These are phyloP conservation scores for Plutomurus gul DNA, from an alignment of 1,140 invertebrate species.

Conservation along the genomic window DNA sequence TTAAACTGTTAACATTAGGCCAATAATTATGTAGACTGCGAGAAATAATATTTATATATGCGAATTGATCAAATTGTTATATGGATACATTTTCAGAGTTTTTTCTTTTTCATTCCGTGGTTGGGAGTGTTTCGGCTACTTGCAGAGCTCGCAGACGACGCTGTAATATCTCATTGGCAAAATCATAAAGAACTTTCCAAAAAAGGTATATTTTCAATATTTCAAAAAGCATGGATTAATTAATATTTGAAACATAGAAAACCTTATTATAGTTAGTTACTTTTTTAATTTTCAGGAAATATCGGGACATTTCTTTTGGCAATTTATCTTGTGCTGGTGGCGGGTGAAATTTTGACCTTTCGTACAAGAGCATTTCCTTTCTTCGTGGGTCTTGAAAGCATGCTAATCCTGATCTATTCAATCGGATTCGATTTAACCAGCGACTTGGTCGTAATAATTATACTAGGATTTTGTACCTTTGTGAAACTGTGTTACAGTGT, in stretches of 20 bases:
- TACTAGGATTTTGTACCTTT: background rate
- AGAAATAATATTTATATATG: too few relatives aligned
- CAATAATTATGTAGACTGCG: too few relatives aligned
- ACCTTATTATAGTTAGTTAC: background rate
- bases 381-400: background rate
- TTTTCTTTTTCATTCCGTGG: constrained; percentile 4
- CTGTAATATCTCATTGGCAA: background rate
- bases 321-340: background rate
- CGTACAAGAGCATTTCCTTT: background rate
- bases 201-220: too few relatives aligned
- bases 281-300: background rate
- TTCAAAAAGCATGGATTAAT: background rate
- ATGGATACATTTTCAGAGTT: background rate
- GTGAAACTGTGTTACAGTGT: background rate
- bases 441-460: background rate
- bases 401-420: background rate
- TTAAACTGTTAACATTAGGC: too few relatives aligned
- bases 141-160: background rate
- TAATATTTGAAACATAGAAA: background rate
- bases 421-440: background rate
- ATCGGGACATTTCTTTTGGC: background rate
- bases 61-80: background rate
- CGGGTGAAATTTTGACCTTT: background rate
- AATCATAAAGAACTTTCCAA: background rate
- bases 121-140: background rate